Percentiles rank a stretch among this genome's conserved stretches.
These are phyloP conservation scores for Microtus agrestis DNA, from an alignment of 2,797 vertebrate species.

Conservation along the genomic window DNA sequence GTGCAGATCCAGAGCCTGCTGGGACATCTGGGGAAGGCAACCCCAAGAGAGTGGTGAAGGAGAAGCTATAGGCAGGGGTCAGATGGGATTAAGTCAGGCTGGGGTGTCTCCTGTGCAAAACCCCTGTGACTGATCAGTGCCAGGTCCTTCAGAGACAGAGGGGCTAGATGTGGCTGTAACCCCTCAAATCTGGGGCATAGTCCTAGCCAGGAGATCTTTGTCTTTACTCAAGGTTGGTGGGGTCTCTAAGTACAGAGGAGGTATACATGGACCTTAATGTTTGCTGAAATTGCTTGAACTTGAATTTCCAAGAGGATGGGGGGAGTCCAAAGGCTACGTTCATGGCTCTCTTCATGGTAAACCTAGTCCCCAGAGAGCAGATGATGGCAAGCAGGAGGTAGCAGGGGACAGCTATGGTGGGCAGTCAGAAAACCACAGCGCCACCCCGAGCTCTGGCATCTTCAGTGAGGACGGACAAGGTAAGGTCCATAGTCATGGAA, in stretches of 20 bases:
- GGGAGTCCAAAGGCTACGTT: background rate
- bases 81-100: background rate
- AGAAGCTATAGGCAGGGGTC: background rate
- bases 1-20: accelerated
- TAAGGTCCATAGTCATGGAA: background rate
- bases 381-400: background rate
- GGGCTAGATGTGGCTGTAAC: background rate
- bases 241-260: background rate
- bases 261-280: accelerated
- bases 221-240: background rate
- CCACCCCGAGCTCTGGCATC: background rate
- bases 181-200: background rate
- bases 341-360: background rate
- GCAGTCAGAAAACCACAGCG: background rate
- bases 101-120: accelerated
- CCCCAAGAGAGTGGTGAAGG: accelerated
- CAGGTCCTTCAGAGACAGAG: background rate
- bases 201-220: background rate
- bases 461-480: background rate
- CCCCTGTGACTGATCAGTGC: background rate
- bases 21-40: background rate
- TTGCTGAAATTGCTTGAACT: background rate
- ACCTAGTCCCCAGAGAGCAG: background rate
- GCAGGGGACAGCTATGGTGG: background rate
- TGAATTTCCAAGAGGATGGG: background rate